Evolutionary conservation across 2,113 vertebrate species (phyloP).

Genomic region (Aspiorhynchus laticeps): DNA sequence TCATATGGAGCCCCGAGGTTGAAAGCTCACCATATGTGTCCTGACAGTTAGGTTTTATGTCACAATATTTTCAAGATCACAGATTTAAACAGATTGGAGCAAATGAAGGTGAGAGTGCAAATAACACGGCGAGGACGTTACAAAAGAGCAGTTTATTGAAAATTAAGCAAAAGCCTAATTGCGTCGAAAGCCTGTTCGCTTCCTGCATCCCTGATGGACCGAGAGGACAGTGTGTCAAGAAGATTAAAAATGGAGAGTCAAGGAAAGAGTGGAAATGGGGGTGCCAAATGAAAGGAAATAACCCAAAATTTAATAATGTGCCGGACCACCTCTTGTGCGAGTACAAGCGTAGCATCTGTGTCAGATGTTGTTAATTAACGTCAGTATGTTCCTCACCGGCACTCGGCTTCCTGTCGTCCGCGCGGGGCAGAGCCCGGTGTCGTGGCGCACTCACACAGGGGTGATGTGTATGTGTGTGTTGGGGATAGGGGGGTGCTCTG

Average conservation of each 20-base stretch:
- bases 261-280: slow-evolving; percentile 58
- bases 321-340: slow-evolving; percentile 79
- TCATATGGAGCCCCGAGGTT: slow-evolving; percentile 28
- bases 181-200: slow-evolving; percentile 65
- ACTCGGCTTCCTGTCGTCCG: slow-evolving; percentile 76
- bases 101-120: slow-evolving; percentile 73
- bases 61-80: slow-evolving; percentile 77
- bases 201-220: slow-evolving; percentile 61
- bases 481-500: slow-evolving; percentile 63
- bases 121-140: slow-evolving; percentile 50
- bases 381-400: slow-evolving; percentile 79
- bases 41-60: slow-evolving; percentile 70
- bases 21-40: slow-evolving; percentile 58
- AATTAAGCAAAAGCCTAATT: slow-evolving; percentile 75
- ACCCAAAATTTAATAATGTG: slow-evolving; percentile 81
- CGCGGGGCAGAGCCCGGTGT: slow-evolving; percentile 69
- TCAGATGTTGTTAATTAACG: slow-evolving; percentile 85
- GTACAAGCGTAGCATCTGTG: slow-evolving; percentile 81
- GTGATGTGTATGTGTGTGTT: slow-evolving; percentile 60
- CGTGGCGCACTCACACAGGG: slow-evolving; percentile 63
- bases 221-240: slow-evolving; percentile 74
- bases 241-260: slow-evolving; percentile 73
- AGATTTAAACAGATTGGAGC: slow-evolving; percentile 71
- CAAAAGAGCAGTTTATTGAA: slow-evolving; percentile 66
- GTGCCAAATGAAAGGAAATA: slow-evolving; percentile 75